These are phyloP conservation scores for Scolopax mira DNA, from an alignment of 2,113 vertebrate genomes.

Conservation along the genomic window DNA sequence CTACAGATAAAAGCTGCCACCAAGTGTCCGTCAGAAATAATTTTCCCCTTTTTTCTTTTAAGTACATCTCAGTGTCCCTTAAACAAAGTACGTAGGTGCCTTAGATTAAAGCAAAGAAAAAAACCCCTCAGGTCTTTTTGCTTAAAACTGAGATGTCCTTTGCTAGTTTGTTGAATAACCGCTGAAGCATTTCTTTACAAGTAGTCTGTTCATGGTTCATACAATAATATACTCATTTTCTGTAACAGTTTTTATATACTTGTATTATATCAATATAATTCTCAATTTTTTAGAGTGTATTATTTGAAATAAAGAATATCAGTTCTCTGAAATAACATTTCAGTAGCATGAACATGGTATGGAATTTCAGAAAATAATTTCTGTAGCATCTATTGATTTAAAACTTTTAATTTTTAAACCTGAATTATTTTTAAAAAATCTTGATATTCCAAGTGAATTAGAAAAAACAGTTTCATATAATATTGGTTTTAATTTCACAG, in stretches of 20 bases:
- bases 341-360: neutral
- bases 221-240: neutral
- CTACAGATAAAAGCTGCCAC: neutral
- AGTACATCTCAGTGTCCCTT: neutral
- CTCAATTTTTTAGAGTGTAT: neutral
- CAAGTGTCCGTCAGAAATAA: conserved; percentile 3
- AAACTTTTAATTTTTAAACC: neutral
- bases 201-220: neutral
- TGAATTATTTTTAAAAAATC: neutral
- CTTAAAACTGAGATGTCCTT: neutral
- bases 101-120: neutral
- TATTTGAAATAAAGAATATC: neutral
- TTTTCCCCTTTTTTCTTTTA: neutral
- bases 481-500: neutral
- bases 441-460: neutral
- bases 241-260: neutral
- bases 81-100: neutral
- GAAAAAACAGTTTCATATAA: neutral
- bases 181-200: neutral
- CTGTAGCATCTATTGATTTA: neutral
- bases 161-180: neutral
- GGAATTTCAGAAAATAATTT: neutral
- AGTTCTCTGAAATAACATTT: neutral
- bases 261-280: neutral
- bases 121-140: neutral